These are phyloP conservation scores for Trematomus bernacchii DNA, from an alignment of 2,797 vertebrate genomes.

Conservation along the genomic window DNA sequence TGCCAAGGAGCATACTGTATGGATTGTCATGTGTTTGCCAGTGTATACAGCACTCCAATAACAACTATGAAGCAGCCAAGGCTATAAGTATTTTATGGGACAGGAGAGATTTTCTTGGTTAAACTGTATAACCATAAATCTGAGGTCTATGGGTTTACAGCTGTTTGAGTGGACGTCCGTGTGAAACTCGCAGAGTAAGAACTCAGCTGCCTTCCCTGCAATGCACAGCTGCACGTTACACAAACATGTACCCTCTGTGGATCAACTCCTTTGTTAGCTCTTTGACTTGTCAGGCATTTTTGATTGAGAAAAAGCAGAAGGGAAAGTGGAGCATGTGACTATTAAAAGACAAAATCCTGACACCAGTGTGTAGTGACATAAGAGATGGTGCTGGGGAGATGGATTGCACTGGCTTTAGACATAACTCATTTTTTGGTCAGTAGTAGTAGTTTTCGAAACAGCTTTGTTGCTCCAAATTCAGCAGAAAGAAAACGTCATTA, in stretches of 20 bases:
- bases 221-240: slow-evolving; percentile 77
- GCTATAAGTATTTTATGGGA: slow-evolving; percentile 4
- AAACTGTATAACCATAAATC: neutral
- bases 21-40: neutral
- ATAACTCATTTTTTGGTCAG: neutral
- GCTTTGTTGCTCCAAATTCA: neutral
- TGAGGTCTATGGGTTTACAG: slow-evolving; percentile 48
- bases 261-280: slow-evolving; percentile 47
- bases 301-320: slow-evolving; percentile 54
- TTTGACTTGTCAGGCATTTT: slow-evolving; percentile 65
- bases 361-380: neutral
- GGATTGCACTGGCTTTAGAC: neutral
- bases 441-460: neutral
- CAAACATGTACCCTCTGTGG: slow-evolving; percentile 73
- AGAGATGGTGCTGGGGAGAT: neutral
- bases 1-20: neutral
- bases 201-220: slow-evolving; percentile 45
- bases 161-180: slow-evolving; percentile 53
- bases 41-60: neutral
- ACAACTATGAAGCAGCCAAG: neutral
- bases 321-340: slow-evolving; percentile 51
- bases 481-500: neutral
- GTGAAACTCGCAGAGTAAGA: slow-evolving; percentile 54
- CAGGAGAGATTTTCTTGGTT: neutral
- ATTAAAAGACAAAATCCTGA: slow-evolving; percentile 27